Conservation (phyloP, 1,140 invertebrate genomes). For the Drosophila repletoides region DNA sequence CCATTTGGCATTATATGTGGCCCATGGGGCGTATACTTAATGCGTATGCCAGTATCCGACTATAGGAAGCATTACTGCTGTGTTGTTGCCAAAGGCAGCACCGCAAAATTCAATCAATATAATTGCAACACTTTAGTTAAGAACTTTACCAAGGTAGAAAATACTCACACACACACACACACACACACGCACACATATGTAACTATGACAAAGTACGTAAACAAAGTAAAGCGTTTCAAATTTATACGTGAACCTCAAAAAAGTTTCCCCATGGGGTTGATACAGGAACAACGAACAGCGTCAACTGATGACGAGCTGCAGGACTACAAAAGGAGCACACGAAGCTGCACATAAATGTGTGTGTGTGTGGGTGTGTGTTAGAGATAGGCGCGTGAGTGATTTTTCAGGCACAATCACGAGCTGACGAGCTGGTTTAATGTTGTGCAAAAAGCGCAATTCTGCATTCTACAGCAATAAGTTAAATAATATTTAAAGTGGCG, state of each 20-base stretch:
- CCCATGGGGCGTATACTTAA: slow-evolving; percentile 40
- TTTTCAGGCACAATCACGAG: too few relatives aligned
- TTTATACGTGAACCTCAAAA: slow-evolving; percentile 66
- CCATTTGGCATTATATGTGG: slow-evolving; percentile 5
- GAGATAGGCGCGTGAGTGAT: not conserved
- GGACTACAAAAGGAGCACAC: slow-evolving; percentile 29
- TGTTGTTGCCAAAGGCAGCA: slow-evolving; percentile 32
- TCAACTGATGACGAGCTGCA: slow-evolving; percentile 55
- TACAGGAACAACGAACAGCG: slow-evolving; percentile 27
- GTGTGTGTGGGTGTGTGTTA: too few relatives aligned
- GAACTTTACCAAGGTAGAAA: slow-evolving; percentile 39
- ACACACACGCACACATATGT: not conserved
- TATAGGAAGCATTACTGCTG: slow-evolving; percentile 24
- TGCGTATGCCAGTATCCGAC: slow-evolving; percentile 6
- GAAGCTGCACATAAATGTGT: slow-evolving; percentile 7
- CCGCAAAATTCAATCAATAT: slow-evolving; percentile 76
- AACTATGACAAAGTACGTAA: slow-evolving; percentile 72
- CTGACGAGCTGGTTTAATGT: too few relatives aligned
- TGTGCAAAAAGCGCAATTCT: too few relatives aligned
- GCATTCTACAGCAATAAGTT: too few relatives aligned
- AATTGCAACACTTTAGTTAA: slow-evolving; percentile 75
- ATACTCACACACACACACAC: slow-evolving; percentile 7
- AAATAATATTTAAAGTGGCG: too few relatives aligned
- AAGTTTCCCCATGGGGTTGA: slow-evolving; percentile 40
- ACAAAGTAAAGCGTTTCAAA: slow-evolving; percentile 74